Percentiles rank a stretch among this genome's conserved stretches.
Conservation (phyloP, 64 coral and sea anemone species). For the Actinia tenebrosa region DNA sequence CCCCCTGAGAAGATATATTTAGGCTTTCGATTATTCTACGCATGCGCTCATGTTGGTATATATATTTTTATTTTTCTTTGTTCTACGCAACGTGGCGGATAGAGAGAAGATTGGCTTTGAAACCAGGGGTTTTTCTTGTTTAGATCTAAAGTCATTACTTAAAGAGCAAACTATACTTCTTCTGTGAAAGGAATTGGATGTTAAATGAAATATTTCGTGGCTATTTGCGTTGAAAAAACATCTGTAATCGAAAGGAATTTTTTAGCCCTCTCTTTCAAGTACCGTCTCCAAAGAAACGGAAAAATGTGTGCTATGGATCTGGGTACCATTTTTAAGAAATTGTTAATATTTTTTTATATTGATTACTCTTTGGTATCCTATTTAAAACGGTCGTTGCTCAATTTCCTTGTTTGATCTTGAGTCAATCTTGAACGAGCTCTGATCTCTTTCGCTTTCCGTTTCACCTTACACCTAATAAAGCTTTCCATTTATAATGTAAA, state of each 20-base stretch:
- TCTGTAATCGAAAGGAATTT: too few relatives aligned
- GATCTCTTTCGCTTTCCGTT: background rate
- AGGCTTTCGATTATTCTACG: background rate
- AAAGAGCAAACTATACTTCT: background rate
- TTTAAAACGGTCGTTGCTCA: background rate
- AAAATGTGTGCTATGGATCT: background rate
- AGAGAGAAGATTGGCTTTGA: background rate
- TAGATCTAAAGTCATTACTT: background rate
- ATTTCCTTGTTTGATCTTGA: background rate
- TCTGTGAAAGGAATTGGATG: background rate
- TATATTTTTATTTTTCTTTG: constrained; percentile 16
- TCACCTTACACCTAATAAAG: too few relatives aligned
- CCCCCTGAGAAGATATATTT: background rate
- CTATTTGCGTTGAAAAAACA: too few relatives aligned
- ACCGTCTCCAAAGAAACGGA: too few relatives aligned
- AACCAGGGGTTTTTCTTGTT: background rate
- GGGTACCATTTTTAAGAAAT: background rate
- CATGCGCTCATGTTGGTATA: constrained; percentile 6
- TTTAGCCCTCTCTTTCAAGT: too few relatives aligned
- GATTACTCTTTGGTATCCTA: background rate
- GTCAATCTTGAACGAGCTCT: background rate
- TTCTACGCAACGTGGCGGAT: constrained; percentile 38
- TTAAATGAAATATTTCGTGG: background rate
- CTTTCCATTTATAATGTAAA: too few relatives aligned
- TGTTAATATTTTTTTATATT: background rate